A percentile compares a stretch with the other conserved stretches of the same genome.
These are phyloP conservation scores for Drosophila takahashii DNA, from an alignment of 1,140 invertebrate species.

Conservation along the genomic window DNA sequence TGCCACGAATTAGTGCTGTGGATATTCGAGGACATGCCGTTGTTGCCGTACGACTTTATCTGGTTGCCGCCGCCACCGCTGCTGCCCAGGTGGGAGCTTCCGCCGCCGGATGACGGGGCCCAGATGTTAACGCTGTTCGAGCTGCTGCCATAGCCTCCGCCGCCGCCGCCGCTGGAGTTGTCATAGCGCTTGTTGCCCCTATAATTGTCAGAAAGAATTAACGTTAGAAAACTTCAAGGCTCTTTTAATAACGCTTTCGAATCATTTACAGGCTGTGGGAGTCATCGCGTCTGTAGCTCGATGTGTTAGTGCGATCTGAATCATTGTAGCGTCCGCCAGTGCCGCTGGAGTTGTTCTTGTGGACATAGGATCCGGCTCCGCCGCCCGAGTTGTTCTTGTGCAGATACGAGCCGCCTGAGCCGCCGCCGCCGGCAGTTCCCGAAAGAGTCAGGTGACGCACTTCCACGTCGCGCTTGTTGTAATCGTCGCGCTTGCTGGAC, in stretches of 20 bases:
- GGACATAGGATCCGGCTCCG: slow-evolving; percentile 56
- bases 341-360: slow-evolving; percentile 59
- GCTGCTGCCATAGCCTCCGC: slow-evolving; percentile 63
- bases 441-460: slow-evolving; percentile 72
- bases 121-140: slow-evolving; percentile 71
- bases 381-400: slow-evolving; percentile 61
- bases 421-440: slow-evolving; percentile 41
- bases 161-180: slow-evolving; percentile 58
- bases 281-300: slow-evolving; percentile 76
- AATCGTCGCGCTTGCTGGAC: slow-evolving; percentile 73
- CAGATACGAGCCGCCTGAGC: slow-evolving; percentile 64
- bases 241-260: background rate
- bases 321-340: slow-evolving; percentile 71
- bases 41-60: slow-evolving; percentile 72
- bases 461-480: slow-evolving; percentile 70
- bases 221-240: background rate
- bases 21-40: slow-evolving; percentile 74
- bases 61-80: slow-evolving; percentile 35
- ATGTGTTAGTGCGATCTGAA: slow-evolving; percentile 60
- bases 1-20: slow-evolving; percentile 76
- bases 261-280: slow-evolving; percentile 61
- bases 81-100: slow-evolving; percentile 59
- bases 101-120: slow-evolving; percentile 56
- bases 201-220: background rate
- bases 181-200: slow-evolving; percentile 78